Conservation (phyloP, 2,113 vertebrate species). For the Nansenia antarctica region DNA sequence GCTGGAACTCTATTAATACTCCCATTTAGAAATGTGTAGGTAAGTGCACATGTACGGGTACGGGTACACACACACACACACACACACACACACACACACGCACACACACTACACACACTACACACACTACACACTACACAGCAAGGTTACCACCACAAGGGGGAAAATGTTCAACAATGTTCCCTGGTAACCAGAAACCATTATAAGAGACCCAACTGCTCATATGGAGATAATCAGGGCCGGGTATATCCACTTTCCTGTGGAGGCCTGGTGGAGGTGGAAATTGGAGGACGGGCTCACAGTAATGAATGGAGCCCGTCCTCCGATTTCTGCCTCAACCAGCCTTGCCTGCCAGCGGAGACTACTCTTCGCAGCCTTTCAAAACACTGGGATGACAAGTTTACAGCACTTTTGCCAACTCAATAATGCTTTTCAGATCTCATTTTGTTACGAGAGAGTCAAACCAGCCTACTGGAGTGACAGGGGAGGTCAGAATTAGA, state of each 20-base stretch:
- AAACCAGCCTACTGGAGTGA: conserved; percentile 36
- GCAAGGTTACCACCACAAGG: conserved; percentile 28
- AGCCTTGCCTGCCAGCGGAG: no score
- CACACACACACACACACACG: conserved; percentile 17
- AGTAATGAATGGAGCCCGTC: no score
- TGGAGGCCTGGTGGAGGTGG: no score
- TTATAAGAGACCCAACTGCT: conserved; percentile 58
- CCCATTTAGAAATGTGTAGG: conserved; percentile 7
- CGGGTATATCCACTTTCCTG: conserved; percentile 52
- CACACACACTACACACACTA: conserved; percentile 22
- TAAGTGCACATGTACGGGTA: not conserved
- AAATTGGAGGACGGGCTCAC: no score
- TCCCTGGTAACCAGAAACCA: conserved; percentile 61
- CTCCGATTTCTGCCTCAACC: no score
- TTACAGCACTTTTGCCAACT: conserved; percentile 54
- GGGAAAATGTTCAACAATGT: conserved; percentile 49
- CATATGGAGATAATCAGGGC: conserved; percentile 70
- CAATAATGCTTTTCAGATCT: conserved; percentile 57
- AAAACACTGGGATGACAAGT: conserved; percentile 64
- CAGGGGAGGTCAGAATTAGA: conserved; percentile 31
- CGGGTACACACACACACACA: not conserved
- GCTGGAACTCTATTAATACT: conserved; percentile 8
- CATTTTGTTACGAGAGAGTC: conserved; percentile 30
- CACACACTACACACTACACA: conserved; percentile 16
- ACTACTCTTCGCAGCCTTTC: conserved; percentile 44